Evolutionary conservation across 1,140 invertebrate genomes (phyloP).

Genomic region (Colletes gigas): DNA sequence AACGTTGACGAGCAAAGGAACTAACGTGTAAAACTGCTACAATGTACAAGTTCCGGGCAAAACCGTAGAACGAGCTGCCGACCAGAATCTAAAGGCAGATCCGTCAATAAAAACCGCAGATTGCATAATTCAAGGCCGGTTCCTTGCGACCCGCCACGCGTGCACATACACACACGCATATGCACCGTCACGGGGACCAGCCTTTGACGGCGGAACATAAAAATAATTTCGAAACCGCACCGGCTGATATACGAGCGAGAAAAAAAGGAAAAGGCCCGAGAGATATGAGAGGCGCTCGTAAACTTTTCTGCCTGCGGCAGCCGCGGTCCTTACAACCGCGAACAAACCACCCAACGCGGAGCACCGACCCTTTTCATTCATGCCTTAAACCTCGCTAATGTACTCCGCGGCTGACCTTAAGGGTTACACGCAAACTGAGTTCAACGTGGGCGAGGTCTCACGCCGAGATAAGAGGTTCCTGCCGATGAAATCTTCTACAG

Average conservation of each 20-base stretch:
- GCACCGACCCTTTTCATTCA: conserved; percentile 72
- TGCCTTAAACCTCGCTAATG: conserved; percentile 72
- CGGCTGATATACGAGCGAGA: conserved; percentile 75
- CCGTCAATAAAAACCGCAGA: conserved; percentile 31
- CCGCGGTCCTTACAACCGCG: conserved; percentile 75
- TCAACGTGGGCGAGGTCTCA: conserved; percentile 26
- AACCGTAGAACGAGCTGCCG: no score
- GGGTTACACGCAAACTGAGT: conserved; percentile 53
- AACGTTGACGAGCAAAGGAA: no score
- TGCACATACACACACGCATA: conserved; percentile 24
- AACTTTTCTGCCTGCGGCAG: conserved; percentile 77
- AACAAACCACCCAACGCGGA: conserved; percentile 71
- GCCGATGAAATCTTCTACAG: neutral
- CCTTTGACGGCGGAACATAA: conserved; percentile 72
- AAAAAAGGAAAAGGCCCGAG: conserved; percentile 41
- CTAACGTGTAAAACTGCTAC: no score
- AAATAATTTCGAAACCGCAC: conserved; percentile 79
- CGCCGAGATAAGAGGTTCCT: conserved; percentile 33
- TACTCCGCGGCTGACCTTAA: conserved; percentile 58
- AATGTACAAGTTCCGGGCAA: no score
- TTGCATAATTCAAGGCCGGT: conserved; percentile 54
- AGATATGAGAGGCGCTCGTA: conserved; percentile 72
- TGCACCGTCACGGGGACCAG: conserved; percentile 32
- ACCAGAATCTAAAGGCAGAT: neutral
- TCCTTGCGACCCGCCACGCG: conserved; percentile 6